Evolutionary conservation across 2,113 vertebrate genomes (phyloP).

Genomic region (Thunnus thynnus): DNA sequence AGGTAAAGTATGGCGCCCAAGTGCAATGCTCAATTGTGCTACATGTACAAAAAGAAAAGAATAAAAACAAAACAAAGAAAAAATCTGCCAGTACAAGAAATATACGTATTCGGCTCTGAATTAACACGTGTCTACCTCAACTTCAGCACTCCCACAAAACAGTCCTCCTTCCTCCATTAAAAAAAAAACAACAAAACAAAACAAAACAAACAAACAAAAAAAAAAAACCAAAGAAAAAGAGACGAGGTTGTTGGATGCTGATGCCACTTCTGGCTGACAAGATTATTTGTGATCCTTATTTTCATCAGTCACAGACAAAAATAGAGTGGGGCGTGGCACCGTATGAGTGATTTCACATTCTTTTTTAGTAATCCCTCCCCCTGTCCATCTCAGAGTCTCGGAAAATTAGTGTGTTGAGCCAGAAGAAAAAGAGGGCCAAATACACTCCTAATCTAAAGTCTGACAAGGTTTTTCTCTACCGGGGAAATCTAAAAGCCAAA

Average conservation of each 20-base stretch:
- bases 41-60: constrained; percentile 88
- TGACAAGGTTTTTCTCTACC: background rate
- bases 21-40: constrained; percentile 96
- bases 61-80: constrained; percentile 55
- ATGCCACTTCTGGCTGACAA: constrained; percentile 75
- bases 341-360: constrained; percentile 82
- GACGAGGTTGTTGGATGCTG: constrained; percentile 59
- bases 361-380: constrained; percentile 11
- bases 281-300: constrained; percentile 66
- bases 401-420: constrained; percentile 17
- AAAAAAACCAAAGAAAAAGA: background rate
- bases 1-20: constrained; percentile 95
- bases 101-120: constrained; percentile 82
- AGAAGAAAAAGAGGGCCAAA: constrained; percentile 50
- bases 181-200: background rate
- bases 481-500: background rate
- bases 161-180: background rate
- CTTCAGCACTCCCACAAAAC: constrained; percentile 39
- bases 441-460: constrained; percentile 49
- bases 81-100: constrained; percentile 66
- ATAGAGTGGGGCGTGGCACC: constrained; percentile 67
- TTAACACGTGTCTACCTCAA: constrained; percentile 77
- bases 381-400: background rate
- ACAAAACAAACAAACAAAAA: too few relatives aligned
- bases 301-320: constrained; percentile 51